Base-by-base conservation (phyloP, 2,888 invertebrate genomes). In the Endotricha flammealis region DNA sequence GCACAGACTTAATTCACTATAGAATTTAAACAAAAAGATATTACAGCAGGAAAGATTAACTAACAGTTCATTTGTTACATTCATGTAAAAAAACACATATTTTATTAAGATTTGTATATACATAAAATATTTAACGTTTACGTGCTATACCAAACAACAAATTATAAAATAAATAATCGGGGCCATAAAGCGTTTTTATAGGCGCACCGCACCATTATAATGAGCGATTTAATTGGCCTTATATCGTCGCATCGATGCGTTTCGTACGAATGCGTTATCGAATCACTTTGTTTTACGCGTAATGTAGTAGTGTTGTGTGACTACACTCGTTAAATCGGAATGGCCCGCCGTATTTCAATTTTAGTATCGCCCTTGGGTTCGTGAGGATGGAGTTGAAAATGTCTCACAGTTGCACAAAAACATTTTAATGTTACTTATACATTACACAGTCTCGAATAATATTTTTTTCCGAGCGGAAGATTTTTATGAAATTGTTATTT, bases 221-320 rank as follows among this genome's bases (percentile, higher is more conserved):
- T 46, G 46, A 50, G 41, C 11, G 31, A 51, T 59, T 67, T 66
- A 63, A 66, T 62, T 57, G 60, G 31, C 46, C 46, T 48, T 64
- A 66, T 59, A 56, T 63, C 59, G 58, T 42, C 39, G 20, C 59
- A 59, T 42, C 39, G 20, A 20, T 31, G 47, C 39, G 39, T 38
- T 41, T 42, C 56, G 66, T 53, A 65, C 51, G 57, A 53, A 46
- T 50, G 50, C 45, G 50, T 57, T 57, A 56, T 50, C 53, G 39
- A 39, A 28, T 38, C 43, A 52, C 46, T 55, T 53, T 57, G 58
- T 58, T 67, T 64, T 57, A 58, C 53, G 66, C 65, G 69, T 69
- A 68, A 69, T 61, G 50, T 63, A 57, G 67, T 66, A 64, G 51
- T 55, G 48, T 46, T 39, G 44, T 44, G 46, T 28, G 32, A 32